These are phyloP conservation scores for Parauchenoglanis ngamensis DNA, from an alignment of 2,797 vertebrate species.

Conservation along the genomic window DNA sequence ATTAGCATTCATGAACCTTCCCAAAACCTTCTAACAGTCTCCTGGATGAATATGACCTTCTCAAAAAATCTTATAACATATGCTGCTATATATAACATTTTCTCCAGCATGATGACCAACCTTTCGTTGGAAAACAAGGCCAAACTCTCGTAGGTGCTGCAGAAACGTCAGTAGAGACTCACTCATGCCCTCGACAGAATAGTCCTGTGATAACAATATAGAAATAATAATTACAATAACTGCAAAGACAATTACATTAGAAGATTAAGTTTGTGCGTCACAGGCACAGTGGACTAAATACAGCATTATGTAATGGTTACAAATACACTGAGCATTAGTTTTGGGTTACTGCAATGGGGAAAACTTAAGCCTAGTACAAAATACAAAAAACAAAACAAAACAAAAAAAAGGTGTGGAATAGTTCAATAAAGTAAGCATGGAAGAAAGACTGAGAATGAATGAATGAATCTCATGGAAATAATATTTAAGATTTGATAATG, in stretches of 20 bases:
- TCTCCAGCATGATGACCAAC: constrained; percentile 61
- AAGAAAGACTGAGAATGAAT: not conserved
- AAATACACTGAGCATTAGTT: not conserved
- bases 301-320: not conserved
- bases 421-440: not conserved
- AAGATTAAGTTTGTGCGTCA: not conserved
- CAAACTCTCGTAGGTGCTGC: constrained; percentile 91
- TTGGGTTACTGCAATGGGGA: not conserved
- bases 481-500: not conserved
- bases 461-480: not conserved
- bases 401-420: not conserved
- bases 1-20: not conserved
- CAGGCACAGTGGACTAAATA: not conserved
- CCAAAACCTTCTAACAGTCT: not conserved
- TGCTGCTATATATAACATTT: not conserved
- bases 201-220: constrained; percentile 76
- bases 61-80: not conserved
- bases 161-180: constrained; percentile 88
- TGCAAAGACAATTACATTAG: not conserved
- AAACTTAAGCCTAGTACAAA: not conserved
- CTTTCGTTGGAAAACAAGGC: constrained; percentile 93
- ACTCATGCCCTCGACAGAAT: constrained; percentile 94
- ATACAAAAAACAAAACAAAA: too few species aligned
- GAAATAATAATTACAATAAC: not conserved
- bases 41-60: not conserved